Percentiles rank a stretch among this genome's conserved stretches.
Evolutionary conservation across 2,797 vertebrate species (phyloP).

Genomic region (Sebastes diploproa): DNA sequence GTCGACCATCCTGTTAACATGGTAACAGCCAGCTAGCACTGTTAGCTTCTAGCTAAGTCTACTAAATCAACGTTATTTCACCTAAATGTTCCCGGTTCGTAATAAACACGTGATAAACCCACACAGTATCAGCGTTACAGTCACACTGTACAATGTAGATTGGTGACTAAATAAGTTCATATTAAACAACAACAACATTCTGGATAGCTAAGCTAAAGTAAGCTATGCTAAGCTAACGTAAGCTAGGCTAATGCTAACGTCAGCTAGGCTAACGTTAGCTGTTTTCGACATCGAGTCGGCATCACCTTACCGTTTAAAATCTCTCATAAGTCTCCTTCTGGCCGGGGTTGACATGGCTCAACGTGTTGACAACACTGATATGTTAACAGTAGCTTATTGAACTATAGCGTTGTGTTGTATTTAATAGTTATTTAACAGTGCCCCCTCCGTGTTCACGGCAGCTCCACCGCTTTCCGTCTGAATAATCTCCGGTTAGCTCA

Average conservation of each 20-base stretch:
- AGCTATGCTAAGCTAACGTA: neutral
- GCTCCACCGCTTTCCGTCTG: constrained; percentile 8
- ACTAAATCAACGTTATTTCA: neutral
- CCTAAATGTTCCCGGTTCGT: neutral
- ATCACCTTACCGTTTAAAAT: constrained; percentile 93
- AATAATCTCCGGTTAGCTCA: constrained; percentile 50
- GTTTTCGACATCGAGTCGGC: constrained; percentile 33
- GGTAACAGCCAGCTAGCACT: constrained; percentile 18
- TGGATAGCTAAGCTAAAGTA: neutral
- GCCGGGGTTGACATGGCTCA: constrained; percentile 93
- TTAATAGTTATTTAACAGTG: constrained; percentile 1
- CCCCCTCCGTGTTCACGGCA: neutral
- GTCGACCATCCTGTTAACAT: constrained; percentile 4
- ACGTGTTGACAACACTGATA: neutral
- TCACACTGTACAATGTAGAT: rapidly evolving
- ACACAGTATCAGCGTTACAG: rapidly evolving
- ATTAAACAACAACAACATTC: neutral
- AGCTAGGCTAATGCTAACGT: neutral
- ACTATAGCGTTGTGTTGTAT: neutral
- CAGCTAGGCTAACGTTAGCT: constrained; percentile 61
- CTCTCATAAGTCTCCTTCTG: constrained; percentile 95
- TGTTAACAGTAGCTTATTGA: neutral
- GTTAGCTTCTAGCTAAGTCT: constrained; percentile 9
- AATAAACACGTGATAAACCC: too few relatives aligned
- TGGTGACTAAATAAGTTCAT: rapidly evolving